Percentiles rank a stretch among this genome's conserved stretches.
Evolutionary conservation across 1,140 invertebrate genomes (phyloP).

Genomic region (Bombus vancouverensis): DNA sequence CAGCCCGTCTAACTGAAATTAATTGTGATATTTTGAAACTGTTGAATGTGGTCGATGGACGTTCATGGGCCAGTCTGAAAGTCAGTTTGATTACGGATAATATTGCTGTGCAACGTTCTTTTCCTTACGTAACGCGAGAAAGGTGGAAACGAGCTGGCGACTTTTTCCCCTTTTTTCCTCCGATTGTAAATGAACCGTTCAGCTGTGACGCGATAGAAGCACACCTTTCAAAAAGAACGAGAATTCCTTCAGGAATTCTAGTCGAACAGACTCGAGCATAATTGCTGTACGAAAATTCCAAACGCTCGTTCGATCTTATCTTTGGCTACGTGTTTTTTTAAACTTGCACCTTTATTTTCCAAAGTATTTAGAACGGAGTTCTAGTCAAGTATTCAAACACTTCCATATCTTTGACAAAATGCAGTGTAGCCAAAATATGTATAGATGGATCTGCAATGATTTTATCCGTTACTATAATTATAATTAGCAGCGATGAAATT

Average conservation of each 20-base stretch:
- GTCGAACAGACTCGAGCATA: background rate
- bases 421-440: background rate
- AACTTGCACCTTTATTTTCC: background rate
- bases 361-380: background rate
- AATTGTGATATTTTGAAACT: conserved; percentile 23
- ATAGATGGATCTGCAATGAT: background rate
- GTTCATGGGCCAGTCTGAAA: no score
- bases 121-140: conserved; percentile 46
- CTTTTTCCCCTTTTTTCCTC: conserved; percentile 5
- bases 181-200: conserved; percentile 28
- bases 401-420: no score
- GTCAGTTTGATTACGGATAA: conserved; percentile 33
- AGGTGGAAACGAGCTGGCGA: conserved; percentile 22
- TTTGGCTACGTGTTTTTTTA: background rate
- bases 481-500: background rate
- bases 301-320: background rate
- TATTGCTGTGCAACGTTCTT: conserved; percentile 16
- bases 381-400: background rate
- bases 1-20: background rate
- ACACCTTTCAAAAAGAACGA: background rate
- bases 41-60: background rate
- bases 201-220: conserved; percentile 11
- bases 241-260: background rate
- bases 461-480: background rate
- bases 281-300: background rate